Percentiles rank a stretch among this genome's conserved stretches.
phyloP scores from a whole-genome alignment of 2,797 vertebrate species.

The Decapterus maruadsi region DNA sequence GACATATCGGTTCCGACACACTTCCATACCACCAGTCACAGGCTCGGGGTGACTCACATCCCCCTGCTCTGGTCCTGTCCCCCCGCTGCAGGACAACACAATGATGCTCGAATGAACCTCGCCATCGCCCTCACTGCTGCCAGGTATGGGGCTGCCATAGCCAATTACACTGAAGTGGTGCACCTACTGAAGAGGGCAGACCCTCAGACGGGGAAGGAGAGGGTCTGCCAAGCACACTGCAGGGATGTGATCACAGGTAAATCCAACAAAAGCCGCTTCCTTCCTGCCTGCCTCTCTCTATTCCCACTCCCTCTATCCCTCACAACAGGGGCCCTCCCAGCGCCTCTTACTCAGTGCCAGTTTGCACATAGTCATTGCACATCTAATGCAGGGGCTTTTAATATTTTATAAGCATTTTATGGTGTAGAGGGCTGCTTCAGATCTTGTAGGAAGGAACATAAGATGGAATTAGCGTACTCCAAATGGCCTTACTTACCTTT shows the following conservation, averaged over 20 bases:
- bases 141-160: constrained; percentile 95
- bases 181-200: constrained; percentile 90
- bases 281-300: constrained; percentile 59
- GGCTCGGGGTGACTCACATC: constrained; percentile 95
- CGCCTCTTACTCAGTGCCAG: constrained; percentile 78
- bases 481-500: constrained; percentile 89
- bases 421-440: constrained; percentile 80
- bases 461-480: constrained; percentile 85
- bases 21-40: constrained; percentile 91
- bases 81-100: constrained; percentile 94
- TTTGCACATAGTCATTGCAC: constrained; percentile 82
- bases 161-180: constrained; percentile 94
- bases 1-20: constrained; percentile 97
- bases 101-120: constrained; percentile 95
- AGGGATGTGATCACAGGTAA: constrained; percentile 90
- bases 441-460: constrained; percentile 83
- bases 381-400: constrained; percentile 83
- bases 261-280: constrained; percentile 71
- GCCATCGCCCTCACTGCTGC: constrained; percentile 94
- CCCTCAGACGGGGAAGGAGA: constrained; percentile 78
- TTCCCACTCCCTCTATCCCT: constrained; percentile 63
- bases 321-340: constrained; percentile 75
- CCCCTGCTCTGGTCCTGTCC: constrained; percentile 84
- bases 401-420: constrained; percentile 88
- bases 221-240: constrained; percentile 85